Conservation (phyloP, 2,113 vertebrate genomes). For the Euleptes europaea region DNA sequence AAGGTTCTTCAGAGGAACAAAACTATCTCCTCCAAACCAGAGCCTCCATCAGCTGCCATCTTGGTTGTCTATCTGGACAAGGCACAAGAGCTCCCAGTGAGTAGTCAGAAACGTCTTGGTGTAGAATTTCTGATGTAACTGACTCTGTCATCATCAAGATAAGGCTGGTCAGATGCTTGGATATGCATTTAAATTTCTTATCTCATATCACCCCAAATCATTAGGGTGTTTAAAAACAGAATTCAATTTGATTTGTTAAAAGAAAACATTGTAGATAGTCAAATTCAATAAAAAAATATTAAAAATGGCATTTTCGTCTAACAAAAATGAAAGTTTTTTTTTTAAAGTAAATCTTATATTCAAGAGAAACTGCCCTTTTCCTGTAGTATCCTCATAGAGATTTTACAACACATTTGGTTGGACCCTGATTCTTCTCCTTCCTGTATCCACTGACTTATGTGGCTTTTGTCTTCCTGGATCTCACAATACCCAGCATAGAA, state of each 20-base stretch:
- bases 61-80: slow-evolving; percentile 88
- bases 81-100: slow-evolving; percentile 86
- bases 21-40: slow-evolving; percentile 75
- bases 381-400: background rate
- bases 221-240: background rate
- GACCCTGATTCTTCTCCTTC: no score
- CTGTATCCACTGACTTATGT: no score
- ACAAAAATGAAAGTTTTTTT: background rate
- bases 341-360: background rate
- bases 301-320: background rate
- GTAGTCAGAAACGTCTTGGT: slow-evolving; percentile 35
- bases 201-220: background rate
- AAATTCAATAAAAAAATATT: background rate
- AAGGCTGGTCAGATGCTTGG: background rate
- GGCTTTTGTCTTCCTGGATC: no score
- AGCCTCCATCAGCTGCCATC: slow-evolving; percentile 87
- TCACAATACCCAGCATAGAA: no score
- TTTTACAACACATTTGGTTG: no score
- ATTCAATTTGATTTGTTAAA: background rate
- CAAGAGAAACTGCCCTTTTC: background rate
- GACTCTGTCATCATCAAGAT: background rate
- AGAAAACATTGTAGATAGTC: background rate
- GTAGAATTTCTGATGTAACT: background rate
- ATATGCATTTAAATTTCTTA: background rate
- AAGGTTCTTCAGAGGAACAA: slow-evolving; percentile 87